Percentiles rank a stretch among this genome's conserved stretches.
Conservation (phyloP, 1,140 invertebrate genomes). For the Cherax destructor region DNA sequence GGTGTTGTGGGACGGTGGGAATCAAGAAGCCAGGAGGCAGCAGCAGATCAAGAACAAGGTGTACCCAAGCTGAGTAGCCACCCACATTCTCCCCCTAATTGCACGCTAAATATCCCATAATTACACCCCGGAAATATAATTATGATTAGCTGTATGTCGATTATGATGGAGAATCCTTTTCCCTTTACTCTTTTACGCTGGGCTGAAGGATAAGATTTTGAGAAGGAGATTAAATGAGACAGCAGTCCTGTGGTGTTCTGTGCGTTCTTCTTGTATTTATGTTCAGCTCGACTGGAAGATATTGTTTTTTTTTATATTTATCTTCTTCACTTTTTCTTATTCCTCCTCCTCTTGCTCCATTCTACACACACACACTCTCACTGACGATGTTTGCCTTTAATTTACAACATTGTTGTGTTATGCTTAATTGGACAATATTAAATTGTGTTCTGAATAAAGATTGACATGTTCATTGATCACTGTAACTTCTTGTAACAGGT, state of each 20-base stretch:
- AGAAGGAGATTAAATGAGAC: background rate
- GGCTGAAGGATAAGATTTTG: background rate
- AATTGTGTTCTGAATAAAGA: too few relatives aligned
- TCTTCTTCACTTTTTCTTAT: background rate
- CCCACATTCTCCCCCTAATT: background rate
- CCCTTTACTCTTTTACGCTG: background rate
- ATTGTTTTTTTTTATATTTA: too few relatives aligned
- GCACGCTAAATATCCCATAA: background rate
- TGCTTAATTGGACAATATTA: too few relatives aligned
- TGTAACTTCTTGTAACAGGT: too few relatives aligned
- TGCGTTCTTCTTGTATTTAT: background rate
- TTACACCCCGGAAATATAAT: constrained; percentile 8
- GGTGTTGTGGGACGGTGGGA: background rate
- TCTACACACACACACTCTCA: too few relatives aligned
- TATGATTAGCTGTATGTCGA: constrained; percentile 4
- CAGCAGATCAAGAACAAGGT: background rate
- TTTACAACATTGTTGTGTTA: too few relatives aligned
- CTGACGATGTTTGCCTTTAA: too few relatives aligned
- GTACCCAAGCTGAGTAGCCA: background rate
- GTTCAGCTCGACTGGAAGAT: too few relatives aligned
- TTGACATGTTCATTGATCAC: too few relatives aligned
- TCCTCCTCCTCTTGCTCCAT: background rate
- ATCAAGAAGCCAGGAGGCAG: background rate
- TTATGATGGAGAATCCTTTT: background rate
- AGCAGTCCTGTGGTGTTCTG: background rate